Conservation (phyloP, 2,797 vertebrate genomes). For the Pipistrellus pygmaeus region DNA sequence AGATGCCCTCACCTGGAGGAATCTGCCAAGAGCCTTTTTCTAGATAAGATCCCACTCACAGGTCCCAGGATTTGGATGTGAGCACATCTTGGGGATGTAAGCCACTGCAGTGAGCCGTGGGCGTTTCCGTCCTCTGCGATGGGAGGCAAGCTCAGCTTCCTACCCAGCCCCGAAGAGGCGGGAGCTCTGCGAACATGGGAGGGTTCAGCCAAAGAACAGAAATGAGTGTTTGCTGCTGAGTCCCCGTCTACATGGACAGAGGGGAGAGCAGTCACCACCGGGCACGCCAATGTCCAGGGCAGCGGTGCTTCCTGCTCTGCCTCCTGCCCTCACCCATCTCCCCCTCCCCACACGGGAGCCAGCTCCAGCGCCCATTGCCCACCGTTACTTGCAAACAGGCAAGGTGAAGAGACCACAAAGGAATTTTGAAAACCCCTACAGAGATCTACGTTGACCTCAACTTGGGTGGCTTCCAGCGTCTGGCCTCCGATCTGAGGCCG, state of each 20-base stretch:
- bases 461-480: background rate
- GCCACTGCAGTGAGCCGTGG: fast-evolving
- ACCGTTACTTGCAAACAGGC: background rate
- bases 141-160: background rate
- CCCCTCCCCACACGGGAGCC: background rate
- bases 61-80: background rate
- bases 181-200: background rate
- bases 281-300: background rate
- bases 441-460: background rate
- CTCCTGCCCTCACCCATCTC: background rate
- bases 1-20: background rate
- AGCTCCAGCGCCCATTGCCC: background rate
- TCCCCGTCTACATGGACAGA: background rate
- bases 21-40: background rate
- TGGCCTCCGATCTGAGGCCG: background rate
- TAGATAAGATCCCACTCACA: background rate
- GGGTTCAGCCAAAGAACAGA: background rate
- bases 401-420: background rate
- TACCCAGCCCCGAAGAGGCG: background rate
- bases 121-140: fast-evolving
- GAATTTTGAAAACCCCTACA: background rate
- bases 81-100: background rate
- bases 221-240: fast-evolving
- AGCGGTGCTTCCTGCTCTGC: background rate
- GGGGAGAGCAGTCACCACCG: no score